Evolutionary conservation across 2,888 invertebrate species (phyloP).

Genomic region (Ashinkailepas kermadecensis): DNA sequence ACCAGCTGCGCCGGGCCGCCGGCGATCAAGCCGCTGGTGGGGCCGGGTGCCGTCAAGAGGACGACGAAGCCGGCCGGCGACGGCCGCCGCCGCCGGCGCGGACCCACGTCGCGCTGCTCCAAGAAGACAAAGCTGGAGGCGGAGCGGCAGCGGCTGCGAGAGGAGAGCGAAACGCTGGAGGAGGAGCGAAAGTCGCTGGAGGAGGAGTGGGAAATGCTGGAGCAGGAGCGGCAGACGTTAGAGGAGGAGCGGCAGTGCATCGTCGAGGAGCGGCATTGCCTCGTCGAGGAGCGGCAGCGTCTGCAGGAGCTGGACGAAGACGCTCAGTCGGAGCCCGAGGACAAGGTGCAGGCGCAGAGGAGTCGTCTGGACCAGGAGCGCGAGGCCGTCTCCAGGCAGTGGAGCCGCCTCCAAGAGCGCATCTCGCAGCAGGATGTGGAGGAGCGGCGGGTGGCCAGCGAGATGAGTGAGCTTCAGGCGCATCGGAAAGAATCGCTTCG

Average conservation of each 20-base stretch:
- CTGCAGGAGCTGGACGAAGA: not conserved
- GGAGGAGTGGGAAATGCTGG: not conserved
- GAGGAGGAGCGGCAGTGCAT: not conserved
- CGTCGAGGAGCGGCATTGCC: not conserved
- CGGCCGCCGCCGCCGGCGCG: no score
- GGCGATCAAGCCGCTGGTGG: not conserved
- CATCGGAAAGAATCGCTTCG: not conserved
- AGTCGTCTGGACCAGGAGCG: not conserved
- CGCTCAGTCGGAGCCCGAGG: not conserved
- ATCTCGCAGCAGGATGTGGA: not conserved
- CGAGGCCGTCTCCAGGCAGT: not conserved
- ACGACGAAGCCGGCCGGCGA: no score
- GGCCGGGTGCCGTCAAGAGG: not conserved
- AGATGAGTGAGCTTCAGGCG: not conserved
- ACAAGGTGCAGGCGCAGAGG: not conserved
- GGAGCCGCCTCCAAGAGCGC: not conserved
- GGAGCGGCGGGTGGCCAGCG: not conserved
- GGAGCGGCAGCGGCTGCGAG: not conserved
- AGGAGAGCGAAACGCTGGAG: not conserved
- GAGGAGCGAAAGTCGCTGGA: not conserved
- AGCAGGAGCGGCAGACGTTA: not conserved
- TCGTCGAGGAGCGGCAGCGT: not conserved
- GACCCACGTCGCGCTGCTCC: no score
- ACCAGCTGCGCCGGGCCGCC: not conserved
- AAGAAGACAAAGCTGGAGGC: not conserved